Conservation (phyloP, 2,113 vertebrate species). For the Pteropus alecto region DNA sequence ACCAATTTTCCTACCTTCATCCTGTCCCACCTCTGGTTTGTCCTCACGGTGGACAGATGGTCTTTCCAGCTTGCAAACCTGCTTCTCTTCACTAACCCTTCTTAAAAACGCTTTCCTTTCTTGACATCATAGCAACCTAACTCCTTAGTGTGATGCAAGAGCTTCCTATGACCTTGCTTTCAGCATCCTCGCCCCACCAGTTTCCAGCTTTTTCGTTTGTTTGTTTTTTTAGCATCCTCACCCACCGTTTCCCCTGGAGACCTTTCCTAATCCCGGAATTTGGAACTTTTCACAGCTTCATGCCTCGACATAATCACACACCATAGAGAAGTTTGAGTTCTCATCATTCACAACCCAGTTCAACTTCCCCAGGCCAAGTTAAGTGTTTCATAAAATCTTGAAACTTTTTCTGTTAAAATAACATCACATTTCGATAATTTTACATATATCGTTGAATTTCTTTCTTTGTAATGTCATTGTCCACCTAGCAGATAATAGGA, state of each 20-base stretch:
- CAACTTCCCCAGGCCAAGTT: not conserved
- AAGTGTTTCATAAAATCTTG: not conserved
- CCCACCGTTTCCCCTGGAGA: not conserved
- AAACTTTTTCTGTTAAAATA: not conserved
- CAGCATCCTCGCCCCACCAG: not conserved
- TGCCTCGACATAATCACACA: not conserved
- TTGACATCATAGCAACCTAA: not conserved
- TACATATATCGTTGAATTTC: not conserved
- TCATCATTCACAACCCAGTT: not conserved
- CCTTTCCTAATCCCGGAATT: not conserved
- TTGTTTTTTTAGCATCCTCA: not conserved
- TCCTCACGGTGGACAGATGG: not conserved
- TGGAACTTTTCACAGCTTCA: not conserved
- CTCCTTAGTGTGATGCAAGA: not conserved
- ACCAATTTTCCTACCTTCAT: not conserved
- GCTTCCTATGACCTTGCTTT: not conserved
- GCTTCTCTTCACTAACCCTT: not conserved
- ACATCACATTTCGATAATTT: not conserved
- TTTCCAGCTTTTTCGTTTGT: not conserved
- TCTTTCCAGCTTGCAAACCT: not conserved
- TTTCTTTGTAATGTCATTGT: not conserved
- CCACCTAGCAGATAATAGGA: not conserved
- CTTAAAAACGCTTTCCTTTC: not conserved
- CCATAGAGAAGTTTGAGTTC: not conserved
- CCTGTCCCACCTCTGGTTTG: not conserved